Evolutionary conservation across 1,140 invertebrate species (phyloP), one percentile per base, ranked within the genome.

Genomic region (Drosophila nebulosa): DNA sequence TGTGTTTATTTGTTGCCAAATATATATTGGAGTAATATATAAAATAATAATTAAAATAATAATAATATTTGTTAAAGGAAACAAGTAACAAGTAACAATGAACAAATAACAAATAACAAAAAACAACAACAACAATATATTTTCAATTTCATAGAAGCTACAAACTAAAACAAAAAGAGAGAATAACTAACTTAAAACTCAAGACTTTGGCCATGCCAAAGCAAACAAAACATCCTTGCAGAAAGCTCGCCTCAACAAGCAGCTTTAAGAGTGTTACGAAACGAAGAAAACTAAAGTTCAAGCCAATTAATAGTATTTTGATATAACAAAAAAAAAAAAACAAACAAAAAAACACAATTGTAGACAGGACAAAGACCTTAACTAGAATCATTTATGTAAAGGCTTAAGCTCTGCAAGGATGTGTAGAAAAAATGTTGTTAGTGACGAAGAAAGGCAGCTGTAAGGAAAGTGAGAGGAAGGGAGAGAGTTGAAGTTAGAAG

Each of bases 1-100:
- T 88, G 84, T 88, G 84, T 88, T 84, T 89, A 88, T 88, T 84
- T 88, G 84, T 89, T 84, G 84, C 84, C 83, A 83, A 84, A 88
- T 79, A 89, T 88, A 88, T 88, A 88, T 84, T 58, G 73, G 79
- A 84, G 78, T 85, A 85, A 86, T 86, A 75, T 88, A 59, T 83
- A 32, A 32, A 32, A n/a, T 32, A 72, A 89, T 72, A 70, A 79
- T 69, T 79, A 69, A 53, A 63, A 66, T 59, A 81, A 78, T 62
- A 57, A 64, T 42, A 50, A 56, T 14, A 62, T 64, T 39, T 74
- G 57, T 75, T 59, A 69, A 75, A 72, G 75, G 69, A 75, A 63
- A 39, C 64, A 64, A 74, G 18, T 50, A 24, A 42, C 52, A 74
- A 56, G 53, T 22, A 62, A 67, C 21, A 55, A 52, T 32, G 64